Evolutionary conservation across 2,888 invertebrate genomes (phyloP).

Genomic region (Deilephila elpenor): DNA sequence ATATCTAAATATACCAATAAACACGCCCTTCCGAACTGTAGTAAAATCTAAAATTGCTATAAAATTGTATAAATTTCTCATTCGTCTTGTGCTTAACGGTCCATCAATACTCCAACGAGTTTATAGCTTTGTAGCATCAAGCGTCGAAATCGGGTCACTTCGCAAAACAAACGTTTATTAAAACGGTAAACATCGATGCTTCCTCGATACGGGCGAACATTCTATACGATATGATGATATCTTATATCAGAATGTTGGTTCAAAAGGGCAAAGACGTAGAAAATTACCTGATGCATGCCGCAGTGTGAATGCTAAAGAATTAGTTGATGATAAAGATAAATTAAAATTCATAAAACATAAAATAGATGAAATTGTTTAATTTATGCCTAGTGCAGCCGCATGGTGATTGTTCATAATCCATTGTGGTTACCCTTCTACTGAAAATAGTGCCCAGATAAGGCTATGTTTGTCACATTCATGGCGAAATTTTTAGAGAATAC

Average conservation of each 20-base stretch:
- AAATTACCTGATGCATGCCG: no score
- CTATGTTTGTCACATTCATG: no score
- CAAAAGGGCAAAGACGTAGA: no score
- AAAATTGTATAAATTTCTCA: not conserved
- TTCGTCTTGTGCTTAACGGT: not conserved
- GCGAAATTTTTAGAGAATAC: no score
- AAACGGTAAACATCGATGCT: slow-evolving; percentile 7
- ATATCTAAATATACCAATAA: not conserved
- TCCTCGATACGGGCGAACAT: not conserved
- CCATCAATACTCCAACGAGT: slow-evolving; percentile 15
- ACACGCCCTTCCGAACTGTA: not conserved
- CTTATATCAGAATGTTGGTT: no score
- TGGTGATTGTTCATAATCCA: no score
- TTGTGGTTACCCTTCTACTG: no score
- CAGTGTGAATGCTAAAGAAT: no score
- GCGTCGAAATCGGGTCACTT: slow-evolving; percentile 14
- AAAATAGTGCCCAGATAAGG: not conserved
- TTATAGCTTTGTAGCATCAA: slow-evolving; percentile 7
- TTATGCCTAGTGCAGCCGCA: no score
- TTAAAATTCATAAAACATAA: no score
- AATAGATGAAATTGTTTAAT: no score
- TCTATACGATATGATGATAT: no score
- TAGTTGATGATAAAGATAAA: not conserved
- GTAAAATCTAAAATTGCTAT: not conserved
- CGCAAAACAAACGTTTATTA: slow-evolving; percentile 16